phyloP scores from a whole-genome alignment of 2,888 invertebrate genomes.

The Lithophane leautieri region DNA sequence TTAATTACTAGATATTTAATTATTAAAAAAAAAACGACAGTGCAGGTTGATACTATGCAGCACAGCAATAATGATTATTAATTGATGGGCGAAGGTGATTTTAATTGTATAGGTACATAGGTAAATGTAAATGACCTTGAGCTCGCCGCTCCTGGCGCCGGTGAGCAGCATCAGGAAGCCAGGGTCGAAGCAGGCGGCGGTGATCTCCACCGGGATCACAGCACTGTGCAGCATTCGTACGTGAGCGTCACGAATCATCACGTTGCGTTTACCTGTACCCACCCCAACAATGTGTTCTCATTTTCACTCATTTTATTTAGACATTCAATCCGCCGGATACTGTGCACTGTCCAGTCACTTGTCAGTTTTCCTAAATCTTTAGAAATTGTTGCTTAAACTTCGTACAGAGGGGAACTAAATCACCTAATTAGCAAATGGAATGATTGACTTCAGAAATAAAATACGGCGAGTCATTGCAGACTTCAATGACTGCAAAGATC shows the following conservation, averaged over 20 bases:
- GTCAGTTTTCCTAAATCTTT: neutral
- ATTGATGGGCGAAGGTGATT: neutral
- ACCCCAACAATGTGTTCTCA: neutral
- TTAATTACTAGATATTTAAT: neutral
- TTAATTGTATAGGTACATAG: neutral
- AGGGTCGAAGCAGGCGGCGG: constrained; percentile 94
- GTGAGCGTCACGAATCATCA: constrained; percentile 93
- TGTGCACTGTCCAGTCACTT: neutral
- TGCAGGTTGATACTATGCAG: neutral
- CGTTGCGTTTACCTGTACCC: constrained; percentile 91
- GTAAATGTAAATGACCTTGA: constrained; percentile 88
- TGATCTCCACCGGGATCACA: constrained; percentile 92
- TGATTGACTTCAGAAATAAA: neutral
- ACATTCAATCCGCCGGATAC: neutral
- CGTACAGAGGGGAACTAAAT: neutral
- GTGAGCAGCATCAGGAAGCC: constrained; percentile 93
- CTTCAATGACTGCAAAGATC: neutral
- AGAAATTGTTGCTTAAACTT: neutral
- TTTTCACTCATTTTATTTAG: neutral
- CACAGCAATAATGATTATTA: neutral
- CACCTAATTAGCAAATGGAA: neutral
- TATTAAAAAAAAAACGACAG: neutral
- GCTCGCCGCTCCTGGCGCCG: constrained; percentile 94
- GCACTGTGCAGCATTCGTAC: constrained; percentile 92
- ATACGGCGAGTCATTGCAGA: neutral